Evolutionary conservation across 2,113 vertebrate genomes (phyloP), one percentile per base, ranked within the genome.

Genomic region (Vombatus ursinus): DNA sequence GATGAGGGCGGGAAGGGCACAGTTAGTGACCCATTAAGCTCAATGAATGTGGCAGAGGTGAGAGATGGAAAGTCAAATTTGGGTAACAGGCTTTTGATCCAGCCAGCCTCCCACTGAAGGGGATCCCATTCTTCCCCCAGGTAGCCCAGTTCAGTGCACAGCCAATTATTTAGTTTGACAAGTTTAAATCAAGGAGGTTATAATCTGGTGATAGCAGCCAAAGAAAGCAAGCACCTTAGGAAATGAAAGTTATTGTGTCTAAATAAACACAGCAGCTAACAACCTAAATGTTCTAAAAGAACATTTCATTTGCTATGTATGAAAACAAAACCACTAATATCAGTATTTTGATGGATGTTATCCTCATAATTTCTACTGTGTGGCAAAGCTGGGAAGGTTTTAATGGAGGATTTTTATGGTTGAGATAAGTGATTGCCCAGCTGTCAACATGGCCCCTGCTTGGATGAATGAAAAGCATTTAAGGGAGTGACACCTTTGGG

Each of bases 241-340:
- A 92, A 95, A 96, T 95, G 53, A 94, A 95, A 94, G 84, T 94
- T 48, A 95, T 93, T 89, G 95, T 92, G 25, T 94, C 61, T 94
- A 96, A 96, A 61, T 92, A 95, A 92, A 16, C 48, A 52, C 95
- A 68, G 90, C 8, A 93, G 14, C 16, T 96, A 97, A 94, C 54
- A 52, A 90, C 52, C 37, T 96, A n/a, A n/a, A n/a, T n/a, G n/a
- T n/a, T n/a, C 2, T 53, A 94, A 94, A 57, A 84, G 61, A 96
- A 91, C 89, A 93, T 61, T 92, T 8, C 8, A 0, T 31, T 96
- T 96, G 1, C 3, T 93, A n/a, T 94, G 0, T 93, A 10, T 92
- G 24, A 93, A 95, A 94, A 90, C 8, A 68, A 96, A 94, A 53
- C 90, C 19, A 50, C 50, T 95, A 25, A 57, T 93, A 44, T 54